Evolutionary conservation across 35 echinoderm and acorn worm species (phyloP).

Genomic region (Anneissia japonica): DNA sequence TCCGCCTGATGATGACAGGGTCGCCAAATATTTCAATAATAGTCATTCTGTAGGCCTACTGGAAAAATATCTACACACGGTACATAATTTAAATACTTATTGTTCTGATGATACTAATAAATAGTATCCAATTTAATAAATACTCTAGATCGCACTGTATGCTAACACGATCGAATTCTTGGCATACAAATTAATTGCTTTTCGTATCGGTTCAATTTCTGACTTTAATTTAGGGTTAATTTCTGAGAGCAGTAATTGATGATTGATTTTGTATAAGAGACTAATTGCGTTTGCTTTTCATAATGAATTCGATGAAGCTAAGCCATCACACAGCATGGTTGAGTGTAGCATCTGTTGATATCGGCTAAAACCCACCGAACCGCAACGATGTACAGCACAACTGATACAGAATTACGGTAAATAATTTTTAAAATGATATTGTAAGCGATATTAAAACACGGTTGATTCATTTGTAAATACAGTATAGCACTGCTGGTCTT

Average conservation of each 20-base stretch:
- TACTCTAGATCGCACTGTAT: not conserved
- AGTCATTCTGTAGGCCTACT: too few relatives aligned
- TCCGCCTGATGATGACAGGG: too few relatives aligned
- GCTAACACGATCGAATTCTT: not conserved
- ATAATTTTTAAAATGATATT: not conserved
- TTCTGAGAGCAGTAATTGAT: not conserved
- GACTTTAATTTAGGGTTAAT: slow-evolving; percentile 2
- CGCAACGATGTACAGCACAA: not conserved
- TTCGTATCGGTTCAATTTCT: not conserved
- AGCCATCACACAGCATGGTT: not conserved
- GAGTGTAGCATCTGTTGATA: not conserved
- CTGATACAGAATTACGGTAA: not conserved
- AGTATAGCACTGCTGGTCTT: not conserved
- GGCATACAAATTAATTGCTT: not conserved
- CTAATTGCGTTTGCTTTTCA: not conserved
- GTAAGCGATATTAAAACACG: not conserved
- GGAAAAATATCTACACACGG: too few relatives aligned
- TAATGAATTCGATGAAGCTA: not conserved
- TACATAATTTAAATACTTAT: too few relatives aligned
- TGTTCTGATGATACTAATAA: too few relatives aligned
- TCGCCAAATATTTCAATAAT: too few relatives aligned
- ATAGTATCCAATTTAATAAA: not conserved
- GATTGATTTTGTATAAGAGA: slow-evolving; percentile 2
- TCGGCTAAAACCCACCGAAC: not conserved
- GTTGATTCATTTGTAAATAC: not conserved